Evolutionary conservation across 2,888 invertebrate genomes (phyloP), one percentile per base, ranked within the genome.

Genomic region (Brachylomia viminalis): DNA sequence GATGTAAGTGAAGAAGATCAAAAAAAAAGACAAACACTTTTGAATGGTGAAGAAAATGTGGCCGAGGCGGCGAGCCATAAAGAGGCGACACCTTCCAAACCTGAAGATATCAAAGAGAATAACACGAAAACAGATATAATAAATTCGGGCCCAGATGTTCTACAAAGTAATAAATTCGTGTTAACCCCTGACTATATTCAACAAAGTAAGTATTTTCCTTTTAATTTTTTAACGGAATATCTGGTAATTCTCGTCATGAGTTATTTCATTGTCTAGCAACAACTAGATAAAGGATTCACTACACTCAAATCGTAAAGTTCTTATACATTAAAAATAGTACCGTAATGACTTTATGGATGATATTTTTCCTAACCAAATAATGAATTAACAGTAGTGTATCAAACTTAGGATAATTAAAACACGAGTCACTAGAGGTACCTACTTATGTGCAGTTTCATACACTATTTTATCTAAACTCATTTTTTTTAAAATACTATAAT

Each of bases 111-210:
- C 79, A 92, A 93, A 84, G 92, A 93, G 78, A 95, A 94, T 90
- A 95, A 91, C 85, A 95, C 93, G 83, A 95, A 95, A 91, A 94
- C 94, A 27, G 95, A 95, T 89, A 94, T 95, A 77, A 88, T 95
- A 75, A 95, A 95, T 87, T 91, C 94, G 20, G 90, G 86, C 45
- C 92, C 90, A 72, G 94, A 93, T 66, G 92, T 88, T 62, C 85
- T 91, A 27, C 94, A 92, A 83, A 90, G 87, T 90, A 96, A 95
- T 88, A 95, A 98, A 95, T 99, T 99, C 95, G 98, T 98, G 87
- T 97, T 99, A 81, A 99, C 99, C 23, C 98, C 98, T 73, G 98
- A 99, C 95, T 99, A 99, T 92, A 98, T 99, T 88, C 99, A 99
- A 93, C 99, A 99, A 97, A 99, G 99, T 98, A 97, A 97, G 98